A percentile compares a stretch with the other conserved stretches of the same genome.
Conservation (phyloP, 1,140 invertebrate species). For the Aricia agestis region DNA sequence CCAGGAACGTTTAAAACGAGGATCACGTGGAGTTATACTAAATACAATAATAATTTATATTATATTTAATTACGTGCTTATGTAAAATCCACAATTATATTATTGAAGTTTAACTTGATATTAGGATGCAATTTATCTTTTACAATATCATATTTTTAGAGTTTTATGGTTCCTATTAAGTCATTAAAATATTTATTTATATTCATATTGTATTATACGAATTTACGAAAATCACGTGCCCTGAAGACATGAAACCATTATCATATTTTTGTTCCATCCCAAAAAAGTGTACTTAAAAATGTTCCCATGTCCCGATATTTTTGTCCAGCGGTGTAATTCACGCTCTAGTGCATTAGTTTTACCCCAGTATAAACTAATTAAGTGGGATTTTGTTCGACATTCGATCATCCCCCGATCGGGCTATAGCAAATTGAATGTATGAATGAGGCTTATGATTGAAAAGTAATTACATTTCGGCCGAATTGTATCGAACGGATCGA, state of each 20-base stretch:
- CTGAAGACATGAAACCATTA: too few relatives aligned
- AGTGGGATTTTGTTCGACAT: slow-evolving; percentile 5
- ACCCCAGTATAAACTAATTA: background rate
- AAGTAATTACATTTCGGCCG: background rate
- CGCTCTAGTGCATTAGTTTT: background rate
- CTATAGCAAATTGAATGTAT: slow-evolving; percentile 11
- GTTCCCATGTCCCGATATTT: background rate
- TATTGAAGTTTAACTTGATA: too few relatives aligned
- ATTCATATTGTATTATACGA: too few relatives aligned
- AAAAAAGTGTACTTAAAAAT: too few relatives aligned
- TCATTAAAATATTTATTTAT: too few relatives aligned
- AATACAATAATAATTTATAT: background rate
- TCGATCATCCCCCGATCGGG: background rate
- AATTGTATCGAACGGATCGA: too few relatives aligned
- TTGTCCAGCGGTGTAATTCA: background rate
- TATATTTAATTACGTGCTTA: background rate
- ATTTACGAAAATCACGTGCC: too few relatives aligned
- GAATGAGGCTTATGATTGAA: slow-evolving; percentile 1
- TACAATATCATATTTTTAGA: too few relatives aligned
- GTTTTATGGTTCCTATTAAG: too few relatives aligned
- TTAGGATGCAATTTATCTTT: too few relatives aligned
- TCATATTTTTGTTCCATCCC: too few relatives aligned
- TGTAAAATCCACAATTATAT: background rate
- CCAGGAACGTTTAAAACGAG: background rate
- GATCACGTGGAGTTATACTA: background rate